Evolutionary conservation across 2,888 invertebrate species (phyloP), one percentile per base, ranked within the genome.

Genomic region (Encarsia formosa): DNA sequence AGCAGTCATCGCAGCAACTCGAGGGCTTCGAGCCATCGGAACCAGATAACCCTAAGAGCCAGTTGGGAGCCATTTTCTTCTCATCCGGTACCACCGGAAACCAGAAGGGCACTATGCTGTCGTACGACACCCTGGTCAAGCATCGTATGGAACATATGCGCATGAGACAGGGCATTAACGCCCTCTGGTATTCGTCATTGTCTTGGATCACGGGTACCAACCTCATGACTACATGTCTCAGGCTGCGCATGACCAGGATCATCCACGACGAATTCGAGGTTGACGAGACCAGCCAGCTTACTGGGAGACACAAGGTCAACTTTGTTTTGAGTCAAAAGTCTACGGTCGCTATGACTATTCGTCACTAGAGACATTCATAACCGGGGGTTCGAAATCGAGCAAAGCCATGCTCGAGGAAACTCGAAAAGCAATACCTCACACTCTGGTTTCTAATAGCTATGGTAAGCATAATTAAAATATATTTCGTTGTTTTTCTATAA

Each of bases 71-170:
- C 0, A 31, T 71, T 3, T 41, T 22, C 31, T 70, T 63, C 29
- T 68, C 70, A 2, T 71, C 71, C 1, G 71, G 70, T 1, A 70
- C 66, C 0, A 70, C 69, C 0, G 70, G 67, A 0, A 24, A 60
- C 4, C 67, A 68, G 0, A 72, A 71, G 26, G 67, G 65, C 4
- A 63, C 64, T 0, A 37, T 47, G 43, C 55, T 20, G 3, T 67
- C 6, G 34, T 51, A 40, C 40, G 18, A 45, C 11, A 19, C 20
- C 19, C 2, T 50, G 2, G n/a, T 26, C 13, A 40, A 45, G 2
- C 38, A 15, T 38, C 50, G 45, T 9, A 13, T 15, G 0, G 13
- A 40, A 11, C 18, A 23, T 20, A 2, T 6, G 13, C 8, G 9
- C 8, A n/a, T 50, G 5, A 6, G 1, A 15, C 22, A 23, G 16